Percentiles rank a stretch among this genome's conserved stretches.
phyloP scores from a whole-genome alignment of 53 echinoderm and acorn worm species.

The Echinarachnius parma region DNA sequence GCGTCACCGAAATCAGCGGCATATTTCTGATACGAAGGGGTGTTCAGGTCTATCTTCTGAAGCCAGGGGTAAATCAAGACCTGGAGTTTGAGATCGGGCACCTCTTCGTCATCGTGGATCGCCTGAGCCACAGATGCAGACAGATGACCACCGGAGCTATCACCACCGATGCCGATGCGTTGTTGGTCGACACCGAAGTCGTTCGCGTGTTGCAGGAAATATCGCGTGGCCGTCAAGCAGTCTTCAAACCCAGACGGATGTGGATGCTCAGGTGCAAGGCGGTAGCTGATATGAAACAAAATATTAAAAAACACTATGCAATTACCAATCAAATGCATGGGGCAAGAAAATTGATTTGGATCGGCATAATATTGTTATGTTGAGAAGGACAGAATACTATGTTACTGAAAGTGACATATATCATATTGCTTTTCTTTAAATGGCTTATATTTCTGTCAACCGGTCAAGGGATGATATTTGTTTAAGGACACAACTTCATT shows the following conservation, averaged over 20 bases:
- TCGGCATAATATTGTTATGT: no score
- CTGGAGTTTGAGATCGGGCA: slow-evolving; percentile 64
- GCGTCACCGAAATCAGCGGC: slow-evolving; percentile 16
- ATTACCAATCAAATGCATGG: no score
- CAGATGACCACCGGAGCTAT: slow-evolving; percentile 76
- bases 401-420: no score
- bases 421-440: no score
- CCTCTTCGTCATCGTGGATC: slow-evolving; percentile 56
- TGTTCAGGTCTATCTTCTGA: slow-evolving; percentile 67
- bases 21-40: slow-evolving; percentile 54
- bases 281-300: no score
- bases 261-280: slow-evolving; percentile 70
- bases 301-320: no score
- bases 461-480: no score
- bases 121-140: slow-evolving; percentile 66
- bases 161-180: slow-evolving; percentile 69
- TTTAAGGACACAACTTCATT: no score
- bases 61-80: slow-evolving; percentile 66
- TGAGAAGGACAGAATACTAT: no score
- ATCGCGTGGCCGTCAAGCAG: slow-evolving; percentile 58
- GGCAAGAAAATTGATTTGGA: no score
- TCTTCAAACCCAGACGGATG: slow-evolving; percentile 68
- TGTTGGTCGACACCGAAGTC: slow-evolving; percentile 53
- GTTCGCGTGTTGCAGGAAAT: slow-evolving; percentile 69
- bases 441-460: no score